Percentiles rank a stretch among this genome's conserved stretches.
Conservation (phyloP, 2,113 vertebrate genomes). For the Charina bottae region DNA sequence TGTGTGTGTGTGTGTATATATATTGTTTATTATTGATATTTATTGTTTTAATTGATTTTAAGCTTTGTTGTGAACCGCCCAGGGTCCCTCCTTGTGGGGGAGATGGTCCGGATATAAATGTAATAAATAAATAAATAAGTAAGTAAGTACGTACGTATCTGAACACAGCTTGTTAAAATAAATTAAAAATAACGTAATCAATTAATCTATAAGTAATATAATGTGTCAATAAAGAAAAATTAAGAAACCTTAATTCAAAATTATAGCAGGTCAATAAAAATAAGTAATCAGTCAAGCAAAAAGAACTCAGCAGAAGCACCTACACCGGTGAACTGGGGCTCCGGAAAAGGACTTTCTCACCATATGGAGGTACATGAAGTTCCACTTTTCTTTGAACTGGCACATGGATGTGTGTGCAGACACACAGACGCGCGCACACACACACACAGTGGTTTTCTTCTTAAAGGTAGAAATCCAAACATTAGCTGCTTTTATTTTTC, state of each 20-base stretch:
- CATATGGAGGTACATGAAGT: neutral
- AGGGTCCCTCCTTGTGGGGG: too few relatives aligned
- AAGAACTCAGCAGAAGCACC: neutral
- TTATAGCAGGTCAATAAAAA: neutral
- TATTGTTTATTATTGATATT: too few relatives aligned
- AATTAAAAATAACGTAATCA: neutral
- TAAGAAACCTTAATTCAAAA: neutral
- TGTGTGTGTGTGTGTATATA: too few relatives aligned
- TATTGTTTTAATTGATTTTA: too few relatives aligned
- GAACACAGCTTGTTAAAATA: neutral
- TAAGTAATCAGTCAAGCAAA: neutral
- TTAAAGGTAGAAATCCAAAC: neutral
- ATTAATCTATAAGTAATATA: neutral
- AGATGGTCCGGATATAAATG: too few relatives aligned
- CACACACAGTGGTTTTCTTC: neutral
- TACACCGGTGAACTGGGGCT: neutral
- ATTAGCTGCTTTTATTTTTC: neutral
- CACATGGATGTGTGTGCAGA: rapidly evolving
- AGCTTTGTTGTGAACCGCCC: too few relatives aligned
- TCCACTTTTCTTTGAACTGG: neutral
- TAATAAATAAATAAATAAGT: too few relatives aligned
- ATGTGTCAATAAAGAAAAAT: neutral
- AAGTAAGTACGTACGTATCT: too few relatives aligned
- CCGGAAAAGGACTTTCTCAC: neutral
- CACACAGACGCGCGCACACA: rapidly evolving